These are phyloP conservation scores for Sarcophaga bullata DNA, from an alignment of 1,140 invertebrate genomes.

Conservation along the genomic window DNA sequence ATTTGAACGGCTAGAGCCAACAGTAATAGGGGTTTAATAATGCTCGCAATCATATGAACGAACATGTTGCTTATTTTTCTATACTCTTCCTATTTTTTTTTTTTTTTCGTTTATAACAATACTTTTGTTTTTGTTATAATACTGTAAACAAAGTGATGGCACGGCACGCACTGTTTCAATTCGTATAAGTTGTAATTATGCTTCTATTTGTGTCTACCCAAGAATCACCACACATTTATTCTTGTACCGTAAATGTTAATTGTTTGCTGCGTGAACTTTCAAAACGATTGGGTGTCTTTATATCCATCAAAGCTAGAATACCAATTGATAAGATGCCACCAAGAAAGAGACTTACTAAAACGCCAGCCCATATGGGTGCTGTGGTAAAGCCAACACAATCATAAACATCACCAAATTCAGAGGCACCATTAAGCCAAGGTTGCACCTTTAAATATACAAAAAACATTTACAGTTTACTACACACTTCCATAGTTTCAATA, in stretches of 20 bases:
- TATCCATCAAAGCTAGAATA: conserved; percentile 88
- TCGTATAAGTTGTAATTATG: background rate
- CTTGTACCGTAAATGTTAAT: conserved; percentile 81
- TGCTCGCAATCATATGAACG: conserved; percentile 52
- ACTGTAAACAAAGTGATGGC: no score
- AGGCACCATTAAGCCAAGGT: conserved; percentile 67
- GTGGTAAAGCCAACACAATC: conserved; percentile 93
- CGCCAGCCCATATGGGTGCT: conserved; percentile 88
- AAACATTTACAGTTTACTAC: background rate
- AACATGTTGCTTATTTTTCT: conserved; percentile 48
- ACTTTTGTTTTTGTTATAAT: no score
- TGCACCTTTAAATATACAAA: conserved; percentile 66
- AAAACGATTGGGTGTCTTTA: conserved; percentile 98
- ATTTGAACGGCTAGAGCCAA: conserved; percentile 59
- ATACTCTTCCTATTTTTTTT: background rate
- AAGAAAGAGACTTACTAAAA: conserved; percentile 85
- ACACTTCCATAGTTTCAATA: background rate
- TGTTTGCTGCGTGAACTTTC: conserved; percentile 97
- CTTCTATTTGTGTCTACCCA: no score
- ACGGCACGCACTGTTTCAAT: background rate
- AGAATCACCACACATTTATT: conserved; percentile 68
- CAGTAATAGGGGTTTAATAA: conserved; percentile 55
- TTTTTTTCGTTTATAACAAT: background rate
- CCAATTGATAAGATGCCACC: conserved; percentile 82
- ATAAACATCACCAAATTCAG: conserved; percentile 76